These are phyloP conservation scores for Spisula solida DNA, from an alignment of 2,888 invertebrate species.

Conservation along the genomic window DNA sequence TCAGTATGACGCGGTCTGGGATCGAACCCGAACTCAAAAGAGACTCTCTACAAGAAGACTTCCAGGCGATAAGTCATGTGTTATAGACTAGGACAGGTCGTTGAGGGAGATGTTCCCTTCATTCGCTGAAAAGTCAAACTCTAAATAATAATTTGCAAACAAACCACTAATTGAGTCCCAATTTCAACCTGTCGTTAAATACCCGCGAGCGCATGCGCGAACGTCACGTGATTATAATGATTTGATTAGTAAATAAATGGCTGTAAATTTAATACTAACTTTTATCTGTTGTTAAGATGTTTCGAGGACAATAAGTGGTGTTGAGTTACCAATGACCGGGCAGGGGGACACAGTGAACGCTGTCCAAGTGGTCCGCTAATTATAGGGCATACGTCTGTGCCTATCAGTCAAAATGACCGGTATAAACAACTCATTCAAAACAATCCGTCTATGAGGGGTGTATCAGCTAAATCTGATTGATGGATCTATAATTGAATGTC, in stretches of 20 bases:
- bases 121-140: too few species aligned
- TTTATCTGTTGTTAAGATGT: slow-evolving; percentile 7
- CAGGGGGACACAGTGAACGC: not conserved
- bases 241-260: slow-evolving; percentile 11
- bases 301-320: not conserved
- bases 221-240: not conserved
- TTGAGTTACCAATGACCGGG: not conserved
- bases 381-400: not conserved
- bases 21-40: too few species aligned
- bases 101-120: too few species aligned
- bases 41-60: too few species aligned
- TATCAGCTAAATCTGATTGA: not conserved
- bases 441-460: not conserved
- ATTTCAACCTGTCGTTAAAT: not conserved
- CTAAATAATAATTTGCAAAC: too few species aligned
- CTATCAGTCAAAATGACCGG: slow-evolving; percentile 7
- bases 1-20: too few species aligned
- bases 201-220: not conserved
- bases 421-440: not conserved
- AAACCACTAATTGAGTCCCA: too few species aligned
- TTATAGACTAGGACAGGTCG: too few species aligned
- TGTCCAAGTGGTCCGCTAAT: not conserved
- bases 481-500: slow-evolving; percentile 2
- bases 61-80: too few species aligned
- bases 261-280: not conserved